These are phyloP conservation scores for Acronicta alni DNA, from an alignment of 2,888 invertebrate species.

Conservation along the genomic window DNA sequence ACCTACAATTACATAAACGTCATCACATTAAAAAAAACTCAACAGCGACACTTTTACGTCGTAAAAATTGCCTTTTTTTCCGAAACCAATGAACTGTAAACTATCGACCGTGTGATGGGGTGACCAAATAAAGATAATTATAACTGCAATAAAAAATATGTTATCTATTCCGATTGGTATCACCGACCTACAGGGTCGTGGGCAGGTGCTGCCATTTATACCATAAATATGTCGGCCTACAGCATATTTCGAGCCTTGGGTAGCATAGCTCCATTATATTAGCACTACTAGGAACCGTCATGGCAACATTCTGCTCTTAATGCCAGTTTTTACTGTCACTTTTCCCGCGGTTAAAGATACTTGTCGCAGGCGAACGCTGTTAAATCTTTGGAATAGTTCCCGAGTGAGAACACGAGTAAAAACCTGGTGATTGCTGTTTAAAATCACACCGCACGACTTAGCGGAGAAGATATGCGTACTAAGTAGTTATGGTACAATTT, in stretches of 20 bases:
- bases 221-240: constrained; percentile 66
- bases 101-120: constrained; percentile 57
- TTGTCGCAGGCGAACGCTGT: constrained; percentile 37
- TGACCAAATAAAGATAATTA: constrained; percentile 69
- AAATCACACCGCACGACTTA: constrained; percentile 50
- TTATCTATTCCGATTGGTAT: constrained; percentile 66
- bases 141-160: constrained; percentile 57
- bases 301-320: constrained; percentile 35
- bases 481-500: background rate
- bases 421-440: constrained; percentile 41
- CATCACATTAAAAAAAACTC: constrained; percentile 34
- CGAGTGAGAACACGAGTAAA: constrained; percentile 53
- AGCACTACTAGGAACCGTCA: constrained; percentile 69
- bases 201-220: constrained; percentile 71
- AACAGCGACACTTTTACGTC: constrained; percentile 44
- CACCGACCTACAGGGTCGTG: constrained; percentile 68
- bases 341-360: constrained; percentile 51
- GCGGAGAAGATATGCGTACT: constrained; percentile 4
- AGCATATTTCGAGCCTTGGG: constrained; percentile 72
- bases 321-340: constrained; percentile 49
- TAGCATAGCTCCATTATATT: constrained; percentile 70
- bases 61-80: constrained; percentile 55
- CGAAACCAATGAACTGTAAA: constrained; percentile 60
- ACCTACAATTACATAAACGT: constrained; percentile 29
- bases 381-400: constrained; percentile 58